phyloP scores from a whole-genome alignment of 2,888 invertebrate species.

The Julus scanicus region DNA sequence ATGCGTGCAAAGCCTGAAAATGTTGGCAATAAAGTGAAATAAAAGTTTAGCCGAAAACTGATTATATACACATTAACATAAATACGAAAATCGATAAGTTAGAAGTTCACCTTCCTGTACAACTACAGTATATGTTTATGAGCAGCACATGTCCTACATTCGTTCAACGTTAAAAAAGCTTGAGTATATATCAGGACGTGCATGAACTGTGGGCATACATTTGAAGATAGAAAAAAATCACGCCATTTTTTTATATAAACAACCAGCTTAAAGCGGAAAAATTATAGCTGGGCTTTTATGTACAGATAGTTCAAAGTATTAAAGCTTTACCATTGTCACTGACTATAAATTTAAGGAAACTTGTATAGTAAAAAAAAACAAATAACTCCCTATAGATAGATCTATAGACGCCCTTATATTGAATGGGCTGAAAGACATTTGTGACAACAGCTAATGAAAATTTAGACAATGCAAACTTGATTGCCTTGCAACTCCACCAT shows the following conservation, averaged over 20 bases:
- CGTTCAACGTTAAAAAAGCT: not conserved
- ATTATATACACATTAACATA: constrained; percentile 30
- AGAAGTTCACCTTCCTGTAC: constrained; percentile 30
- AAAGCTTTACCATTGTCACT: not conserved
- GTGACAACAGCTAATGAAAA: not conserved
- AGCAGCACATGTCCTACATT: constrained; percentile 30
- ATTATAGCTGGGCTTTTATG: too few relatives aligned
- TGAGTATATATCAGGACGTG: not conserved
- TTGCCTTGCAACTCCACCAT: not conserved
- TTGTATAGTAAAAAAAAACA: too few relatives aligned
- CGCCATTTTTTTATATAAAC: not conserved
- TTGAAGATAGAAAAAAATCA: not conserved
- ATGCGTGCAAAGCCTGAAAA: not conserved
- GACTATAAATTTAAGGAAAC: too few relatives aligned
- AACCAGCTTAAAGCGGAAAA: too few relatives aligned
- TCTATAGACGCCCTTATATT: too few relatives aligned
- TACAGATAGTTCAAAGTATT: not conserved
- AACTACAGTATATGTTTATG: not conserved
- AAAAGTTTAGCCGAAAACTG: constrained; percentile 36
- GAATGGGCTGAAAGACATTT: too few relatives aligned
- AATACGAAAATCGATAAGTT: constrained; percentile 36
- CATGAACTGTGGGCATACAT: not conserved
- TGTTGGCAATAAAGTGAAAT: constrained; percentile 36
- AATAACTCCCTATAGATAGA: too few relatives aligned
- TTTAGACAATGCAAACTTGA: not conserved